These are phyloP conservation scores for Florisuga fusca DNA, from an alignment of 2,797 vertebrate species.

Conservation along the genomic window DNA sequence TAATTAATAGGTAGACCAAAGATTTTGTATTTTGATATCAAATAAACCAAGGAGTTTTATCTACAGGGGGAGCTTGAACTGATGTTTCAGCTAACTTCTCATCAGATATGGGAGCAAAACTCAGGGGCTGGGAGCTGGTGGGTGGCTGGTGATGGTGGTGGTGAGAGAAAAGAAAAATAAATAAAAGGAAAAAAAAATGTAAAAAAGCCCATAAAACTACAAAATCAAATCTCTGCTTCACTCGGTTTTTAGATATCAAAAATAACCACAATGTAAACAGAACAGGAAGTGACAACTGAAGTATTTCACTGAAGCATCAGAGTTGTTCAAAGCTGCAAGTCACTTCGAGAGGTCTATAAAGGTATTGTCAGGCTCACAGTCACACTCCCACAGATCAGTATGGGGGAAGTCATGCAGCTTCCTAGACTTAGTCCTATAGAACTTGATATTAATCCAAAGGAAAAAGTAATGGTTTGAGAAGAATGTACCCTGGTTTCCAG, in stretches of 20 bases:
- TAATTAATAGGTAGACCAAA: background rate
- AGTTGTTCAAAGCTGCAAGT: background rate
- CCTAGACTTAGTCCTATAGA: background rate
- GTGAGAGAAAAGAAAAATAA: too few species aligned
- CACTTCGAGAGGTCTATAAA: background rate
- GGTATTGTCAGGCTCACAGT: background rate
- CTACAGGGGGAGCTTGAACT: background rate
- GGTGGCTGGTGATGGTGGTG: too few species aligned
- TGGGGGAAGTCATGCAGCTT: background rate
- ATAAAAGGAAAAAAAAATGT: background rate
- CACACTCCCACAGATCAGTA: background rate
- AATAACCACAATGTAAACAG: background rate
- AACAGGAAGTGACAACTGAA: background rate
- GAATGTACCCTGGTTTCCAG: background rate
- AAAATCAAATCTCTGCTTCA: background rate
- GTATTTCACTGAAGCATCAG: background rate
- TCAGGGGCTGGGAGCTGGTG: accelerated
- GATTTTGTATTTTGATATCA: background rate
- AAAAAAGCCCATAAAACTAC: background rate
- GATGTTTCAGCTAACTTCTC: background rate
- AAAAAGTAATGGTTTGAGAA: slow-evolving; percentile 1
- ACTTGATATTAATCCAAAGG: background rate
- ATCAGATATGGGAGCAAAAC: background rate
- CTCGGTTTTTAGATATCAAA: background rate
- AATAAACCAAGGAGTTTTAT: background rate